A percentile compares a stretch with the other conserved stretches of the same genome.
Evolutionary conservation across 37 sponge, comb jelly and placozoan species (phyloP).

Genomic region (Amphimedon queenslandica): DNA sequence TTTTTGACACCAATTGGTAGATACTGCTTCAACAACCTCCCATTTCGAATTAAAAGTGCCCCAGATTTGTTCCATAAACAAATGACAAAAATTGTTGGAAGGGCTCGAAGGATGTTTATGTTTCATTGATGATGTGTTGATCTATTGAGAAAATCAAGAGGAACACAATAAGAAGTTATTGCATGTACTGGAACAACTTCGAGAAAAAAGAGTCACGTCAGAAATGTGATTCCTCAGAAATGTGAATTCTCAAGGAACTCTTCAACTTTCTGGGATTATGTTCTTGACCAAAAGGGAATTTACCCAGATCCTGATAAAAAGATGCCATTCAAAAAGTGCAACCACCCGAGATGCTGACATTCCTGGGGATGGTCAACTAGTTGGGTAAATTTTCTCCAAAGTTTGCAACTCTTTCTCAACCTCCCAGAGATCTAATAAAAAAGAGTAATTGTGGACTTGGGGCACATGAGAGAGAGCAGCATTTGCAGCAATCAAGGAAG

Average conservation of each 20-base stretch:
- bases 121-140: conserved; percentile 10
- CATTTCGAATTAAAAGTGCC: conserved; percentile 18
- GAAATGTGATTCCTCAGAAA: conserved; percentile 33
- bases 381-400: conserved; percentile 38
- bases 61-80: conserved; percentile 15
- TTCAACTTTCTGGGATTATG: conserved; percentile 25
- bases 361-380: conserved; percentile 41
- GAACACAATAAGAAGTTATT: conserved; percentile 14
- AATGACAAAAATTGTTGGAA: conserved; percentile 6
- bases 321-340: conserved; percentile 26
- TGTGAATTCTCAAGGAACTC: conserved; percentile 19
- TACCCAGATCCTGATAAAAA: conserved; percentile 23
- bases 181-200: conserved; percentile 11
- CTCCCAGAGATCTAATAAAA: conserved; percentile 24
- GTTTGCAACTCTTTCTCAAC: conserved; percentile 21
- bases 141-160: not conserved
- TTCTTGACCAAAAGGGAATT: conserved; percentile 26
- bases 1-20: conserved; percentile 32
- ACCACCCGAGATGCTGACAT: conserved; percentile 24
- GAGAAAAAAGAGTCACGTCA: conserved; percentile 15
- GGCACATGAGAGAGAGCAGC: conserved; percentile 13
- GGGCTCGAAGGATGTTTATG: conserved; percentile 23
- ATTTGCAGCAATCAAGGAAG: conserved; percentile 23
- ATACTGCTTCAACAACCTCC: conserved; percentile 30
- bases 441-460: conserved; percentile 23